These are phyloP conservation scores for Penaeus chinensis DNA, from an alignment of 1,140 invertebrate genomes.

Conservation along the genomic window DNA sequence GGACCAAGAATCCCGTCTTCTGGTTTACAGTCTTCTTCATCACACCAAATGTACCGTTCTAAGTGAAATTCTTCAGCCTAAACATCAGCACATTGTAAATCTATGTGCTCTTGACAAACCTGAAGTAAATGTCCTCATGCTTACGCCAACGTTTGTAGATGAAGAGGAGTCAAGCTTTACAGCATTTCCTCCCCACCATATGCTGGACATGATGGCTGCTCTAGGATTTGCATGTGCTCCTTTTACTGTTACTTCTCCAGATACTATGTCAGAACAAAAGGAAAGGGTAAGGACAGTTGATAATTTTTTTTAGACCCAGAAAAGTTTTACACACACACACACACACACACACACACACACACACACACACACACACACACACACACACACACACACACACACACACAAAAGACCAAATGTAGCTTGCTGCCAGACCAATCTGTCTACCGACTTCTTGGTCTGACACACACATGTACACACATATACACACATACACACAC, in stretches of 20 bases:
- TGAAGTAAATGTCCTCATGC: constrained; percentile 69
- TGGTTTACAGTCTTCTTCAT: constrained; percentile 64
- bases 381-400: too few relatives aligned
- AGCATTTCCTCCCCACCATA: constrained; percentile 63
- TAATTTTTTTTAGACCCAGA: too few relatives aligned
- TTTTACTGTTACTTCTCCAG: neutral
- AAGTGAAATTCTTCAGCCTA: constrained; percentile 70
- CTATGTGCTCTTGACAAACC: constrained; percentile 67
- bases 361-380: too few relatives aligned
- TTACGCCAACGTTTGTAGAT: constrained; percentile 65
- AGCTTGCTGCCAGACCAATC: too few relatives aligned
- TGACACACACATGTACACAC: too few relatives aligned
- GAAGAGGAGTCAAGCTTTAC: constrained; percentile 64
- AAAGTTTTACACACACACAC: too few relatives aligned
- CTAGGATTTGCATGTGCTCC: constrained; percentile 18
- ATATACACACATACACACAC: too few relatives aligned
- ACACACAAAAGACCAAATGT: too few relatives aligned
- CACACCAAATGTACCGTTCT: constrained; percentile 68
- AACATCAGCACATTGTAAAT: constrained; percentile 71
- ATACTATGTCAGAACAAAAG: neutral
- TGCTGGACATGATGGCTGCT: constrained; percentile 10
- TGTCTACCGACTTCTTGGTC: too few relatives aligned
- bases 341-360: too few relatives aligned
- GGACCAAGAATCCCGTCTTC: constrained; percentile 59
- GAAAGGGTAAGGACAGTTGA: neutral